phyloP scores from a whole-genome alignment of 2,888 invertebrate genomes.

The Mayetiola destructor region DNA sequence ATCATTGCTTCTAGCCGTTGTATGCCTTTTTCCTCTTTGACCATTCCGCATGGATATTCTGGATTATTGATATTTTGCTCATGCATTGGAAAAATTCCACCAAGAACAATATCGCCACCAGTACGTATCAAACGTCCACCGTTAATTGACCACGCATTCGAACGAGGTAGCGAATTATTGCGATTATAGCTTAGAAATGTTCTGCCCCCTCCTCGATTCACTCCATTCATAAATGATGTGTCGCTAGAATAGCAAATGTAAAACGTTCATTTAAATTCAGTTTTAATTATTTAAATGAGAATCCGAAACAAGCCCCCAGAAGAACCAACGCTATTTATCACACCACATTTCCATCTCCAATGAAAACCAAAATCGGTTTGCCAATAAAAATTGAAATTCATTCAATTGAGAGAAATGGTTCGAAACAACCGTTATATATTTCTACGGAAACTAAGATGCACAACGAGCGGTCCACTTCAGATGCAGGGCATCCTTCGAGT shows the following conservation, averaged over 20 bases:
- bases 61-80: slow-evolving; percentile 37
- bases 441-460: too few species aligned
- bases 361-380: too few species aligned
- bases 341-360: too few species aligned
- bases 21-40: slow-evolving; percentile 52
- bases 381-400: too few species aligned
- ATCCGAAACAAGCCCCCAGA: too few species aligned
- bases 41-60: slow-evolving; percentile 39
- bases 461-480: too few species aligned
- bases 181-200: neutral
- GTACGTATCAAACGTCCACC: slow-evolving; percentile 27
- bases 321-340: too few species aligned
- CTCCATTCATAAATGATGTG: neutral
- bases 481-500: too few species aligned
- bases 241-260: neutral
- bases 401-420: too few species aligned
- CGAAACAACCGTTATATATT: too few species aligned
- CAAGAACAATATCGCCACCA: slow-evolving; percentile 49
- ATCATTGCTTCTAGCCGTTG: slow-evolving; percentile 55
- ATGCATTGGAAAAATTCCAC: slow-evolving; percentile 55
- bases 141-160: neutral
- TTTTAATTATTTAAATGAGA: neutral
- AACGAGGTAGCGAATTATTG: neutral
- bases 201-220: slow-evolving; percentile 1
- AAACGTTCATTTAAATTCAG: neutral